Evolutionary conservation across 2,113 vertebrate species (phyloP).

Genomic region (Apteryx owenii): DNA sequence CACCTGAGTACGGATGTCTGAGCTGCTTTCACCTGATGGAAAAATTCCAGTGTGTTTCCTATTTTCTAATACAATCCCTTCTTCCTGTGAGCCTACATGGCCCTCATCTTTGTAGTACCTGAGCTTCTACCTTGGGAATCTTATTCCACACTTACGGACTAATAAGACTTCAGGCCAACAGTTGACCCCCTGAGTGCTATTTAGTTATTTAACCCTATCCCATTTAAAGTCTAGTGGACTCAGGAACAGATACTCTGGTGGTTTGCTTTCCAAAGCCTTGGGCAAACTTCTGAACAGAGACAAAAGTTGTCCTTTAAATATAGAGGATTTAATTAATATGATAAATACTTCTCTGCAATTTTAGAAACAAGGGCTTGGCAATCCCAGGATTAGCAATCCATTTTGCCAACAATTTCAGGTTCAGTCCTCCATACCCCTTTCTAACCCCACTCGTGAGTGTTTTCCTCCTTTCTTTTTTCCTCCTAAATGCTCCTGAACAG

Average conservation of each 20-base stretch:
- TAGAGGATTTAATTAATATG: neutral
- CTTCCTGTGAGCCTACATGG: neutral
- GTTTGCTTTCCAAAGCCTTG: conserved; percentile 23
- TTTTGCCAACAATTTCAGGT: neutral
- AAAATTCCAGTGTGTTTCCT: neutral
- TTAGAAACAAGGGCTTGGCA: neutral
- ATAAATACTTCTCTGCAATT: neutral
- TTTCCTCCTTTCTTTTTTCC: neutral
- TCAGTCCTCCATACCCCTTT: neutral
- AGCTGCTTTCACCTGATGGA: neutral
- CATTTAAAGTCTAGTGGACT: neutral
- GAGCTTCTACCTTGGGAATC: neutral
- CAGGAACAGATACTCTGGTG: neutral
- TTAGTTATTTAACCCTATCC: neutral
- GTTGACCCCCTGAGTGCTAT: neutral
- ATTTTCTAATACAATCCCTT: neutral
- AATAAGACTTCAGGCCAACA: neutral
- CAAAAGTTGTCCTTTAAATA: neutral
- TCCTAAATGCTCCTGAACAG: neutral
- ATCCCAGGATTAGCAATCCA: neutral
- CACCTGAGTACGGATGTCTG: neutral
- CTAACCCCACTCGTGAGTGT: neutral
- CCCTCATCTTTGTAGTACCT: neutral
- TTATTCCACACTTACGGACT: neutral
- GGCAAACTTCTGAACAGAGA: neutral